Conservation (phyloP, 2,888 invertebrate species). For the Chydorus sphaericus region DNA sequence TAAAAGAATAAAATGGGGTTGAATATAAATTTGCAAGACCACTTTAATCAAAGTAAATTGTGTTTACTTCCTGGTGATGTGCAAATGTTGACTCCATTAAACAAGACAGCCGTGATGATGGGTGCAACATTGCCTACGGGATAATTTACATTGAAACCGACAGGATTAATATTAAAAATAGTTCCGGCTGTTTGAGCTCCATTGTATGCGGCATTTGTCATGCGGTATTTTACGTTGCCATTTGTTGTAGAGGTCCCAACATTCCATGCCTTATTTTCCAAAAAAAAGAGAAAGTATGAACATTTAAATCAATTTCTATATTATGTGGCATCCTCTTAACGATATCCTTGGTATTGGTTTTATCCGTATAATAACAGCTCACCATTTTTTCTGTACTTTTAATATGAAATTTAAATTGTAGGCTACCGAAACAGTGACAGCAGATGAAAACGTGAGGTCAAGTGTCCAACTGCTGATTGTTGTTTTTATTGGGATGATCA, state of each 20-base stretch:
- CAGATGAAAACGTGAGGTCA: background rate
- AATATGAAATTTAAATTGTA: too few relatives aligned
- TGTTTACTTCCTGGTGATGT: background rate
- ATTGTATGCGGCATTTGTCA: background rate
- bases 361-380: too few relatives aligned
- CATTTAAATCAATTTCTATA: too few relatives aligned
- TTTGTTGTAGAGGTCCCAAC: background rate
- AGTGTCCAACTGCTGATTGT: constrained; percentile 3
- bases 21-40: background rate
- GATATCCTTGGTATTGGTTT: too few relatives aligned
- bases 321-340: too few relatives aligned
- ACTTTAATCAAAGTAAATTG: background rate
- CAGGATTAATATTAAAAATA: background rate
- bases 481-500: background rate
- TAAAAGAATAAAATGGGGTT: background rate
- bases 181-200: background rate
- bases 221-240: background rate
- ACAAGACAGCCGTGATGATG: background rate
- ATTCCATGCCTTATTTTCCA: background rate
- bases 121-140: background rate
- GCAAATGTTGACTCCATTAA: background rate
- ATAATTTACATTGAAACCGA: background rate
- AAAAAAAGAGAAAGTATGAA: background rate
- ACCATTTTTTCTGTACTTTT: too few relatives aligned
- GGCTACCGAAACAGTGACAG: background rate